These are phyloP conservation scores for Oncopodura yosiiana DNA, from an alignment of 1,140 invertebrate genomes.

Conservation along the genomic window DNA sequence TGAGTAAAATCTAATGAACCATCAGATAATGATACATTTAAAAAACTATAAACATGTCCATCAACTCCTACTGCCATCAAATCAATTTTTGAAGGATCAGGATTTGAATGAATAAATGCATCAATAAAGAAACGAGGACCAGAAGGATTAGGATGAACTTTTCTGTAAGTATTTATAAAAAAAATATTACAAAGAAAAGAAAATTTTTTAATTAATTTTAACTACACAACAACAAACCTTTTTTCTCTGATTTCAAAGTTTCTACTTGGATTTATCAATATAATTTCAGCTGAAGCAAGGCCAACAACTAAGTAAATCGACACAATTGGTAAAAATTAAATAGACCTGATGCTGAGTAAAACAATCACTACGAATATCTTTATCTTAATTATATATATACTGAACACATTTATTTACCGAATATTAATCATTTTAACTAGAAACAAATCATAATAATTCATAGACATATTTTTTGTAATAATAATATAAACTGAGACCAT, in stretches of 20 bases:
- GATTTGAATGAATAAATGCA: conserved; percentile 23
- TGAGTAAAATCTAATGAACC: conserved; percentile 16
- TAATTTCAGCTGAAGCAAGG: no score
- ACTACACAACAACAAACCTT: neutral
- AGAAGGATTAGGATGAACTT: neutral
- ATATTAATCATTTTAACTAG: no score
- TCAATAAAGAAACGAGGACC: neutral
- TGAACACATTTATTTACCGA: no score
- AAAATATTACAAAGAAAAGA: conserved; percentile 6
- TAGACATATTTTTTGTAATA: neutral
- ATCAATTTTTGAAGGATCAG: conserved; percentile 22
- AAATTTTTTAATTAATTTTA: neutral
- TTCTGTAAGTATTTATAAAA: conserved; percentile 9
- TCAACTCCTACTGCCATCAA: conserved; percentile 10
- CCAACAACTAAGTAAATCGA: neutral
- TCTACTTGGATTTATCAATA: neutral
- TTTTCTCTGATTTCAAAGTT: neutral
- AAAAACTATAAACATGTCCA: conserved; percentile 9
- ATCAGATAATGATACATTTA: conserved; percentile 6
- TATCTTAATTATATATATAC: no score
- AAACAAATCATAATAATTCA: no score
- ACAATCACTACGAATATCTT: no score
- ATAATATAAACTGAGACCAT: neutral
- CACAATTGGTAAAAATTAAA: no score
- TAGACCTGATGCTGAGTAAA: no score